phyloP scores from a whole-genome alignment of 2,113 vertebrate species.

The Lepisosteus oculatus region DNA sequence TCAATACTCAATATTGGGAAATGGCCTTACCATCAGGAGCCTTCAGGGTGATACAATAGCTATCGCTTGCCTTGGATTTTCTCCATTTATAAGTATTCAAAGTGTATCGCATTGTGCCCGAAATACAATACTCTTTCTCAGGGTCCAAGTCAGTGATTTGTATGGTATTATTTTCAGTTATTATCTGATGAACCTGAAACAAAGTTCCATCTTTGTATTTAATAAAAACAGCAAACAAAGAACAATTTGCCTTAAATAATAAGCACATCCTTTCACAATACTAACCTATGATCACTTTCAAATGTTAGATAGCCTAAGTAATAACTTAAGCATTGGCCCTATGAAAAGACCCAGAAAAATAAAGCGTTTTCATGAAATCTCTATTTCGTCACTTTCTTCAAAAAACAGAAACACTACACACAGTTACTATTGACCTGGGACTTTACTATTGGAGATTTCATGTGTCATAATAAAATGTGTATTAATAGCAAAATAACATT shows the following conservation, averaged over 20 bases:
- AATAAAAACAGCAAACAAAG: background rate
- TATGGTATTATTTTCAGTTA: conserved; percentile 10
- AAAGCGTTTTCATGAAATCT: too few relatives aligned
- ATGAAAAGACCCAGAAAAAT: too few relatives aligned
- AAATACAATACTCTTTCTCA: conserved; percentile 23
- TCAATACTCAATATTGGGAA: too few relatives aligned
- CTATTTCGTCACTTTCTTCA: too few relatives aligned
- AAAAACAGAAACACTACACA: too few relatives aligned
- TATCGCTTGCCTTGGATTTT: background rate
- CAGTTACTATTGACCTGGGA: too few relatives aligned
- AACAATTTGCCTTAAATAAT: background rate
- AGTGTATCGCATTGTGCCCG: conserved; percentile 6
- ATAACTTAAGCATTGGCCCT: too few relatives aligned
- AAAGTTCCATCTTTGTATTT: background rate
- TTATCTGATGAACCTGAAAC: background rate
- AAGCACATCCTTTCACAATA: background rate
- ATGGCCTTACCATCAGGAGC: conserved; percentile 8
- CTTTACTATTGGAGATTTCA: too few relatives aligned
- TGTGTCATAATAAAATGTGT: too few relatives aligned
- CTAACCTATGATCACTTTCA: background rate
- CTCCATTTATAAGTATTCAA: conserved; percentile 8
- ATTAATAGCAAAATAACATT: too few relatives aligned
- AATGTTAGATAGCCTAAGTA: too few relatives aligned
- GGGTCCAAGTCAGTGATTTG: conserved; percentile 16
- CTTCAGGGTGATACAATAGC: conserved; percentile 12